phyloP scores from a whole-genome alignment of 2,113 vertebrate genomes.

The Axis porcinus region DNA sequence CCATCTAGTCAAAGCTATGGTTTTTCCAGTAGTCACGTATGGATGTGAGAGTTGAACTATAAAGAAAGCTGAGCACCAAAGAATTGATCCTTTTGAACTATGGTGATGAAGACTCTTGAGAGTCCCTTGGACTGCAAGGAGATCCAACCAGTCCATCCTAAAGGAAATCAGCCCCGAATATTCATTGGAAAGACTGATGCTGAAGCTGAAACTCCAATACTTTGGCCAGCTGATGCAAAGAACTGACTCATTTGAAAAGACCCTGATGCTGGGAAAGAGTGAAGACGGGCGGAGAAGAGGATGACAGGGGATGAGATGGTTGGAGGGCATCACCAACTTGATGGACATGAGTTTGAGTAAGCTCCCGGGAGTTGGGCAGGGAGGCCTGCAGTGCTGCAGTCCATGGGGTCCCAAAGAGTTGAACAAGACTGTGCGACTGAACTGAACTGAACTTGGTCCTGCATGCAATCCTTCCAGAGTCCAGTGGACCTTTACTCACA shows the following conservation, averaged over 20 bases:
- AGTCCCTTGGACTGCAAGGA: neutral
- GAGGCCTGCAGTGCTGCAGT: neutral
- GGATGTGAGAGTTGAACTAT: neutral
- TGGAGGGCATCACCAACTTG: neutral
- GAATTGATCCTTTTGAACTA: neutral
- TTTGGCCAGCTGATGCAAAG: neutral
- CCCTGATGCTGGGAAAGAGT: neutral
- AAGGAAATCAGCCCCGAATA: neutral
- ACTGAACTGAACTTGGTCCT: neutral
- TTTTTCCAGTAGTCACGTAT: neutral
- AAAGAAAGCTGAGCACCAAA: neutral
- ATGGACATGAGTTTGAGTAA: neutral
- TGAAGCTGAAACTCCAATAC: neutral
- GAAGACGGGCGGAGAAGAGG: neutral
- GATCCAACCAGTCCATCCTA: neutral
- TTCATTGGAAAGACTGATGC: neutral
- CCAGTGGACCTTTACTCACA: neutral
- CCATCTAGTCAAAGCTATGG: neutral
- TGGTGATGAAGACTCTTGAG: neutral
- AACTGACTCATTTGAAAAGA: neutral
- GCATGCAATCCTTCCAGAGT: neutral
- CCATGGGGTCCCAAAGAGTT: neutral
- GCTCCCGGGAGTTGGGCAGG: neutral
- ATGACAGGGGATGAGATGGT: neutral
- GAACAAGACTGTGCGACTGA: neutral